Percentiles rank a stretch among this genome's conserved stretches.
These are phyloP conservation scores for Melolontha melolontha DNA, from an alignment of 2,888 invertebrate genomes.

Conservation along the genomic window DNA sequence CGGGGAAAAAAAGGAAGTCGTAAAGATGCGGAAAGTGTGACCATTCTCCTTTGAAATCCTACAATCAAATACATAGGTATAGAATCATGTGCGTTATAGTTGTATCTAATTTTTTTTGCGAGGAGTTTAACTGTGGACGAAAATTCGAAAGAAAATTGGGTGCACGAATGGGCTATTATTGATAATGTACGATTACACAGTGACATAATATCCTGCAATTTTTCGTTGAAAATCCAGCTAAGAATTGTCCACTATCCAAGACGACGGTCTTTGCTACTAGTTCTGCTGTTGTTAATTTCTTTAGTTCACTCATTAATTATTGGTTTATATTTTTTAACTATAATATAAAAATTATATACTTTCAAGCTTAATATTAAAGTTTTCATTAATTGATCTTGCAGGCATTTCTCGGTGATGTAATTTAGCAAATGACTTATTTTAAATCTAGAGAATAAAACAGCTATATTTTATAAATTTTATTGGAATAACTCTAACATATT, in stretches of 20 bases:
- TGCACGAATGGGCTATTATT: conserved; percentile 42
- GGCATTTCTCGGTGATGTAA: no score
- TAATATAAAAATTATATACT: no score
- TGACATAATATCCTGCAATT: conserved; percentile 3
- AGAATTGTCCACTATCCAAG: conserved; percentile 30
- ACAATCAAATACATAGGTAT: conserved; percentile 44
- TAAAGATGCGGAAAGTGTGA: not conserved
- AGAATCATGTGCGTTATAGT: conserved; percentile 25
- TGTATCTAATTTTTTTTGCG: conserved; percentile 6
- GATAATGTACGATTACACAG: conserved; percentile 38
- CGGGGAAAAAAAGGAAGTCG: no score
- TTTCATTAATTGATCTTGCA: no score
- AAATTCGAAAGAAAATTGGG: conserved; percentile 40
- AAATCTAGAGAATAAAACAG: no score
- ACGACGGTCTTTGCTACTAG: conserved; percentile 9
- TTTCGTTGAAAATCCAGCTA: conserved; percentile 22
- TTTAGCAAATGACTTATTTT: no score
- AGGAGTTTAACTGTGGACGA: conserved; percentile 25
- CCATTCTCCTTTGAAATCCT: conserved; percentile 47
- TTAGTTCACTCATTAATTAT: no score
- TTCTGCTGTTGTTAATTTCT: no score
- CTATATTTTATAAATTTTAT: no score
- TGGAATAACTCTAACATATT: no score
- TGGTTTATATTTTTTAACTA: no score
- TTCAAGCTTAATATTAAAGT: not conserved